Conservation (phyloP, 2,797 vertebrate species). For the Florisuga fusca region DNA sequence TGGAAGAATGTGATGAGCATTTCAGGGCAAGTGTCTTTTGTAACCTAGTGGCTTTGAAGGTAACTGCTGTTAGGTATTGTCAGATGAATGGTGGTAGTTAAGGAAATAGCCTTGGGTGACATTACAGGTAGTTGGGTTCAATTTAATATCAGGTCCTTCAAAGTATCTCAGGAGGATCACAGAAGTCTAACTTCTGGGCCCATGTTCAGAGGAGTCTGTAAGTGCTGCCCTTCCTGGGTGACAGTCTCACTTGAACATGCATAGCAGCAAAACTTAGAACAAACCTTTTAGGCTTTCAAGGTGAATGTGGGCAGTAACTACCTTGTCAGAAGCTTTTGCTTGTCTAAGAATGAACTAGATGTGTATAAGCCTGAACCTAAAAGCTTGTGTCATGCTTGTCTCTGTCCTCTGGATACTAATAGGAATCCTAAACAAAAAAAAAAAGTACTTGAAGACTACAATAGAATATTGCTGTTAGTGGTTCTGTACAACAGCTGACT, state of each 20-base stretch:
- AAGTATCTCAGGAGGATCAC: neutral
- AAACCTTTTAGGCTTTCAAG: neutral
- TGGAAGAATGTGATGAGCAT: neutral
- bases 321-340: neutral
- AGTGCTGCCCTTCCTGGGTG: neutral
- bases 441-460: neutral
- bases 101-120: neutral
- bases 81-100: neutral
- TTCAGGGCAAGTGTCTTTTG: neutral
- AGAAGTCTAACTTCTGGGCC: neutral
- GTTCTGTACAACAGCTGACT: neutral
- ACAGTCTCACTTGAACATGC: neutral
- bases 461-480: neutral
- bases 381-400: neutral
- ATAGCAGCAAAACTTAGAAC: neutral
- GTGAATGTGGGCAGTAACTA: neutral
- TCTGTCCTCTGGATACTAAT: neutral
- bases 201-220: neutral
- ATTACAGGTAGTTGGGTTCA: neutral
- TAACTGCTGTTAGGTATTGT: neutral
- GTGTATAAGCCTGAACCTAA: neutral
- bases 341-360: neutral
- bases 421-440: neutral
- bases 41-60: neutral
- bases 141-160: neutral